A percentile compares a stretch with the other conserved stretches of the same genome.
Conservation (phyloP, 2,888 invertebrate genomes). For the Cynaeus angustus region DNA sequence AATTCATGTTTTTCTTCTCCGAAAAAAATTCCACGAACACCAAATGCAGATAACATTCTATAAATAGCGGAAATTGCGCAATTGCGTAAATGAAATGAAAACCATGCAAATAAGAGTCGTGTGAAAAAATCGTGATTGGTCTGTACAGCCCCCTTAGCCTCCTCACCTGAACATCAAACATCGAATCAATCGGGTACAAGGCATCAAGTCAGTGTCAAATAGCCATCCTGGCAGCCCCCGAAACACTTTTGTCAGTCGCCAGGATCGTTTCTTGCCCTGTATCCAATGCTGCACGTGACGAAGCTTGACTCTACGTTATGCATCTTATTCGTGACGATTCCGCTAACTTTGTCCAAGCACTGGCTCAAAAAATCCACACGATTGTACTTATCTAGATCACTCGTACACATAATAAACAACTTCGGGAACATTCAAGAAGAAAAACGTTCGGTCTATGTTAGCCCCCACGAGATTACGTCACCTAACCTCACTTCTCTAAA, state of each 20-base stretch:
- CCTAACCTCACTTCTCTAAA: constrained; percentile 62
- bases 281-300: constrained; percentile 67
- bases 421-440: constrained; percentile 40
- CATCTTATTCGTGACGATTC: constrained; percentile 69
- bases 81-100: background rate
- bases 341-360: constrained; percentile 65
- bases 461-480: constrained; percentile 55
- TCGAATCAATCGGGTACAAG: constrained; percentile 39
- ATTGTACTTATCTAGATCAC: constrained; percentile 61
- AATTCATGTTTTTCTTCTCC: no score
- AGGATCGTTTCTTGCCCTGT: constrained; percentile 73
- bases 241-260: constrained; percentile 75
- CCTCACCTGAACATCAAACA: constrained; percentile 47
- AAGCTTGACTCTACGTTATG: constrained; percentile 63
- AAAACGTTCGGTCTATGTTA: constrained; percentile 21
- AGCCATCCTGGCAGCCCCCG: constrained; percentile 59
- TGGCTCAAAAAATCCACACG: constrained; percentile 57
- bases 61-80: constrained; percentile 7
- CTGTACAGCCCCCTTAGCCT: background rate
- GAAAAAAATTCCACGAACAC: no score
- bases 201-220: constrained; percentile 67
- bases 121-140: background rate
- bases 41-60: background rate
- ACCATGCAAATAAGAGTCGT: background rate
- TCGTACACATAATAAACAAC: constrained; percentile 64